These are phyloP conservation scores for Panulirus ornatus DNA, from an alignment of 1,140 invertebrate genomes.

Conservation along the genomic window DNA sequence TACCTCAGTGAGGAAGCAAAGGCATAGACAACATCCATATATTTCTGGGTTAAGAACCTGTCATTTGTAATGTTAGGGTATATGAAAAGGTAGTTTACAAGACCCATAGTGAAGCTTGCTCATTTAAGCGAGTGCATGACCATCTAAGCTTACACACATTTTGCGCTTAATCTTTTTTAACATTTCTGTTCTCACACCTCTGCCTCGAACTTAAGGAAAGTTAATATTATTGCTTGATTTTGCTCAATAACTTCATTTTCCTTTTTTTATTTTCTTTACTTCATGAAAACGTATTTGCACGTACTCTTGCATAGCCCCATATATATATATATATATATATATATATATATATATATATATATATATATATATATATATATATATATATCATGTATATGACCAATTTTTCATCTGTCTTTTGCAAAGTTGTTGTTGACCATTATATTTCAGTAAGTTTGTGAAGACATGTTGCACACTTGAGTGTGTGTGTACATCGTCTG, in stretches of 20 bases:
- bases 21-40: slow-evolving; percentile 60
- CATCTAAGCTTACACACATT: slow-evolving; percentile 12
- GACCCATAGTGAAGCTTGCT: neutral
- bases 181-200: neutral
- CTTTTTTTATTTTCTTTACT: slow-evolving; percentile 6
- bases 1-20: slow-evolving; percentile 60
- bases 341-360: slow-evolving; percentile 23
- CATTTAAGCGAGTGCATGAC: slow-evolving; percentile 33
- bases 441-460: too few species aligned
- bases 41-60: slow-evolving; percentile 58
- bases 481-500: too few species aligned
- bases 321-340: neutral
- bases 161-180: slow-evolving; percentile 19
- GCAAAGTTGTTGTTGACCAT: too few species aligned
- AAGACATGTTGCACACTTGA: too few species aligned
- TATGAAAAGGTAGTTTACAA: neutral
- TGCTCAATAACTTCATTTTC: slow-evolving; percentile 20
- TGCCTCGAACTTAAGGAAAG: slow-evolving; percentile 7
- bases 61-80: slow-evolving; percentile 12
- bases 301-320: slow-evolving; percentile 38
- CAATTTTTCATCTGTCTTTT: neutral
- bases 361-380: slow-evolving; percentile 16
- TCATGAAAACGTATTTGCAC: slow-evolving; percentile 46
- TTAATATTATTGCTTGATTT: slow-evolving; percentile 44
- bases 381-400: neutral